Base-by-base conservation (phyloP, 2,888 invertebrate species). In the Tiphia femorata region DNA sequence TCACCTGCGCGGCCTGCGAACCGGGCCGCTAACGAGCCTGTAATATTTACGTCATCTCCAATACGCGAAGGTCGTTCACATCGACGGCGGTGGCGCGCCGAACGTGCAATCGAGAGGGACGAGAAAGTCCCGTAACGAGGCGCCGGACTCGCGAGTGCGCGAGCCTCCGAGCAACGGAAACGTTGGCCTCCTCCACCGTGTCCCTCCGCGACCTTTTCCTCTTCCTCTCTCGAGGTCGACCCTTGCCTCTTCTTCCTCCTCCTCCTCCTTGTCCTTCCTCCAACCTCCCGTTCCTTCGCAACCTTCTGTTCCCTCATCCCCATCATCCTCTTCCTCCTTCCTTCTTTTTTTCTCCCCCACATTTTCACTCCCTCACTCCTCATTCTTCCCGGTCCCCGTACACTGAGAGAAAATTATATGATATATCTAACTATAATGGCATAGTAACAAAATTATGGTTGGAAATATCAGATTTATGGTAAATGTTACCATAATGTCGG, bases 21-120 rank as follows among this genome's bases (percentile, higher is more conserved):
- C 55, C 55, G 33, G 43, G 35, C 51, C 59, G 73, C 73, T 78
- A 80, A 79, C 74, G 75, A 78, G 77, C 69, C 67, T 66, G 72
- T 76, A 77, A 78, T 77, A 77, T 78, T 79, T 79, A 74, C 78
- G 72, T 79, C 73, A 76, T 69, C 68, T 64, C 67, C 59, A 62
- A 69, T 77, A 68, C 61, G 61, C 61, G 58, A 71, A 77, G 78
- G 73, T 76, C 74, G 73, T 77, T 78, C 76, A 65, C 77, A 72
- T 73, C 72, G 53, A 43, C 60, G 54, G 49, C 63, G 55, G 51
- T 61, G 52, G 50, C 62, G 54, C 52, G 57, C 47, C 56, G 49
- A 64, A 63, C 55, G 48, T 55, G 58, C 62, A 69, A 72, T 72
- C 62, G 70, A 62, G 70, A 62, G 56, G 53, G 25, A 33, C 60